These are phyloP conservation scores for Sebastes wilsoni DNA, from an alignment of 2,797 vertebrate genomes.

Conservation along the genomic window DNA sequence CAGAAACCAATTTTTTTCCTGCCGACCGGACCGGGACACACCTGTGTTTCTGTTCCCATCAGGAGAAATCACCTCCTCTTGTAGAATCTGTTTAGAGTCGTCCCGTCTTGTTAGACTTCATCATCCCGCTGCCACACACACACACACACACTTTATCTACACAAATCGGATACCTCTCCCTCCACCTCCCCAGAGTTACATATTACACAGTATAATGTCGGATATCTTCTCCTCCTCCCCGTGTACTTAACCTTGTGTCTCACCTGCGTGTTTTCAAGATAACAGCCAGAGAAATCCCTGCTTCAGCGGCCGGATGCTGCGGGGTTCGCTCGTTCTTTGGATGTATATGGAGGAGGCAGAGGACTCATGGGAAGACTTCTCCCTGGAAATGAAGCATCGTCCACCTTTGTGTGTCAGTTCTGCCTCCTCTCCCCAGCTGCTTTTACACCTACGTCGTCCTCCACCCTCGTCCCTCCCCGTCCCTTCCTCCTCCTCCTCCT, in stretches of 20 bases:
- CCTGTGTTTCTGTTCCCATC: neutral
- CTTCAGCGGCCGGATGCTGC: slow-evolving; percentile 35
- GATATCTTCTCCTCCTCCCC: slow-evolving; percentile 50
- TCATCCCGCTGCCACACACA: neutral
- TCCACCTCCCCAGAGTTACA: slow-evolving; percentile 33
- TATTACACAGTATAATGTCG: slow-evolving; percentile 28
- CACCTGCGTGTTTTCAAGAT: slow-evolving; percentile 58
- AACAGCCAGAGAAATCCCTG: slow-evolving; percentile 45
- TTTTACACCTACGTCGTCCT: slow-evolving; percentile 71
- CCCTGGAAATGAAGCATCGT: slow-evolving; percentile 61
- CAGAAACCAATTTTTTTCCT: neutral
- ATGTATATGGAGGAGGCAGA: slow-evolving; percentile 45
- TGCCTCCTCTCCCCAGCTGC: slow-evolving; percentile 68
- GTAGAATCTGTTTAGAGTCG: neutral
- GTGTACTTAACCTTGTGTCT: slow-evolving; percentile 61
- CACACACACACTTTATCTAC: neutral
- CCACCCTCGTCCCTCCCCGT: slow-evolving; percentile 50
- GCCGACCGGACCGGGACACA: neutral
- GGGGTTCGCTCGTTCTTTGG: slow-evolving; percentile 25
- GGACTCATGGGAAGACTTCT: slow-evolving; percentile 52
- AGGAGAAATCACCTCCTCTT: neutral
- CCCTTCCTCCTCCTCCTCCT: slow-evolving; percentile 39
- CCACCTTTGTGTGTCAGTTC: slow-evolving; percentile 71
- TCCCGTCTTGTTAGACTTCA: neutral
- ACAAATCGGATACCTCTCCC: slow-evolving; percentile 1